Base-by-base conservation (phyloP, 1,140 invertebrate genomes). In the Phenacoccus solenopsis region DNA sequence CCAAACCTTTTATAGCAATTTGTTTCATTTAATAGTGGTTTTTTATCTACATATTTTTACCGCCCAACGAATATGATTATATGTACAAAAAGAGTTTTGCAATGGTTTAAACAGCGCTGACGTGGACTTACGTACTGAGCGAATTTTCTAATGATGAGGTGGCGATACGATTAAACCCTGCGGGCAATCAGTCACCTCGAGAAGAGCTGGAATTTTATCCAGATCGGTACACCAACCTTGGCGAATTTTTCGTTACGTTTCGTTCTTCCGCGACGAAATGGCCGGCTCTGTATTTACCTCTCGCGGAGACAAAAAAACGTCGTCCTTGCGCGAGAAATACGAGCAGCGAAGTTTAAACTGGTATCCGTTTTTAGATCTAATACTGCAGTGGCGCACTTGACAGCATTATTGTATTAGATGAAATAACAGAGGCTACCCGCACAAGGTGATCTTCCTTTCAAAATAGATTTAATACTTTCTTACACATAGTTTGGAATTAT, bases 401-500 rank as follows among this genome's bases (percentile, higher is more conserved):
- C 38, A 49, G 38, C 38, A 49, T 49, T 49, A 49, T 49, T 49
- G 38, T 49, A n/a, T 49, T 49, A 49, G 38, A 49, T 49, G 38
- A 49, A 49, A 49, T 49, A 49, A 49, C 38, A 49, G 38, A 49
- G 38, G 38, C 38, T 49, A 49, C 38, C 38, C 38, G 38, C 38
- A 49, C 38, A 49, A 49, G 38, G 38, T 49, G 38, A 49, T 49
- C 38, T n/a, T 49, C 38, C 38, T 49, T 49, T 49, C 38, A 49
- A 49, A 49, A 49, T 49, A 49, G 38, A 49, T 49, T 49, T 49
- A 49, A 49, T 49, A 49, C 38, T 49, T 49, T 49, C 38, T 49
- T 49, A 49, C 38, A n/a, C 38, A 49, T 49, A 49, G 38, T 49
- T 49, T 49, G 12, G 38, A 7, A 32, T 32, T 7, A 13, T 32